Base-by-base conservation (phyloP, 2,113 vertebrate species). In the Chloroceryle aenea region DNA sequence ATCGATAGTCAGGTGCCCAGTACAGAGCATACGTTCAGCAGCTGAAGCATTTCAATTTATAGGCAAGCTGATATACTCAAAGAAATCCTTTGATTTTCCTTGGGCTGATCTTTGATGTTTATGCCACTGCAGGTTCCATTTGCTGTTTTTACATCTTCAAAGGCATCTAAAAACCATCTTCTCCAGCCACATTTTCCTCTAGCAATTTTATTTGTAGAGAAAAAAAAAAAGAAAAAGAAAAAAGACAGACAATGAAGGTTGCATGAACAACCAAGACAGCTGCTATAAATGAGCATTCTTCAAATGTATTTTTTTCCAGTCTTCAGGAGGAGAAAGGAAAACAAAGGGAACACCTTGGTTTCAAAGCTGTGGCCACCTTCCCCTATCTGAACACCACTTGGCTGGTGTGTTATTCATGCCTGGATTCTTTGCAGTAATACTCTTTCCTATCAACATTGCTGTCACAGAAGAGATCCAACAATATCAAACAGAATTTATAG, bases 31-130 rank as follows among this genome's bases (percentile, higher is more conserved):
- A 64, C 40, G 50, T 36, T 50, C 32, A 74, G 59, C 48, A 74
- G 63, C 2, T 55, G 93, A 77, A 85, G 61, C 76, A 55, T 94
- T 94, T 80, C 78, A 91, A 62, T 93, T 94, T 85, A 58, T 77
- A 55, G 76, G 59, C 74, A 85, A 93, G 74, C 32, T 52, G 86
- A 84, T 87, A 59, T 9, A 78, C 76, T 92, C 68, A 30, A 40
- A 90, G 55, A 81, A 88, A 78, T 23, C 19, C 88, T 96, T 94
- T 96, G 88, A 94, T 96, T 93, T 85, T 93, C 67, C 61, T 90
- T 95, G 76, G 80, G 61, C 89, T 90, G 68, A 93, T 95, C 90
- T 96, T 96, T 97, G 93, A 96, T 93, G 96, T 95, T 95, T 91
- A 90, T 78, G 58, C 85, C 56, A 93, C 87, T 34, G 89, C 58